phyloP scores from a whole-genome alignment of 1,140 invertebrate genomes.

The Drosophila asahinai region DNA sequence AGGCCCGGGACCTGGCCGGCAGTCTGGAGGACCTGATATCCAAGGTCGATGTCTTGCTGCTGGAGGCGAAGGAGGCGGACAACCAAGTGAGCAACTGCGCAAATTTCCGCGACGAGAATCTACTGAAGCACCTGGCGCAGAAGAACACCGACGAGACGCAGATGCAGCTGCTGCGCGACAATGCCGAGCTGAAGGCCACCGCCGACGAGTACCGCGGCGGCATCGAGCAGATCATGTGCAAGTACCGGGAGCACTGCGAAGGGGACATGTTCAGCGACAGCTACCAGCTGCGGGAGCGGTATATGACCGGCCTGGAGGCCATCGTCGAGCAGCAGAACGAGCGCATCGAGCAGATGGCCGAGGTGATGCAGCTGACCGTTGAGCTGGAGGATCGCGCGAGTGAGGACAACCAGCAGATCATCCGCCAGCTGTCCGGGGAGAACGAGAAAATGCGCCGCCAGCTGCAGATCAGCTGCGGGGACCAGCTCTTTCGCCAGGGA shows the following conservation, averaged over 20 bases:
- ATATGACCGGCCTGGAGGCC: constrained; percentile 31
- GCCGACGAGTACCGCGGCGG: constrained; percentile 45
- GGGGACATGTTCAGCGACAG: constrained; percentile 34
- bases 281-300: constrained; percentile 42
- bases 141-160: constrained; percentile 37
- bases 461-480: constrained; percentile 45
- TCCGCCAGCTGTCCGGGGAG: constrained; percentile 40
- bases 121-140: constrained; percentile 56
- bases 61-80: constrained; percentile 24
- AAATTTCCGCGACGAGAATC: constrained; percentile 45
- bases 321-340: constrained; percentile 41
- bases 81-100: constrained; percentile 27
- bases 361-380: constrained; percentile 40
- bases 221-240: constrained; percentile 44
- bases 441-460: constrained; percentile 57
- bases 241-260: constrained; percentile 56
- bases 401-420: constrained; percentile 35
- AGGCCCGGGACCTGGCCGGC: constrained; percentile 15
- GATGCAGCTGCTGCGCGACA: constrained; percentile 56
- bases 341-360: constrained; percentile 56
- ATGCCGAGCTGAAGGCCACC: constrained; percentile 53
- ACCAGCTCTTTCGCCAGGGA: constrained; percentile 30
- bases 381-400: constrained; percentile 43
- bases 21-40: constrained; percentile 27
- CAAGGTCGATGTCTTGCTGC: constrained; percentile 29